phyloP scores from a whole-genome alignment of 1,140 invertebrate genomes.

The Atta cephalotes region DNA sequence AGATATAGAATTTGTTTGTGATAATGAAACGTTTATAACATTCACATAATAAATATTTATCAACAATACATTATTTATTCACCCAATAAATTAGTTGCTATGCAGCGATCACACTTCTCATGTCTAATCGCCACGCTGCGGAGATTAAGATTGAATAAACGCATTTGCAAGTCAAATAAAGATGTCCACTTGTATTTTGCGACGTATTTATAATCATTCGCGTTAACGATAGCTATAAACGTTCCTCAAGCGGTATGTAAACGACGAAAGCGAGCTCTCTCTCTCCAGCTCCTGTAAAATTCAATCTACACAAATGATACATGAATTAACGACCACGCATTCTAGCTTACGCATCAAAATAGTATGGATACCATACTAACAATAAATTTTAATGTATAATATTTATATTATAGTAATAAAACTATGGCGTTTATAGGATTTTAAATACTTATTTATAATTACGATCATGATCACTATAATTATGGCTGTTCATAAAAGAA shows the following conservation, averaged over 20 bases:
- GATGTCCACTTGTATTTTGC: slow-evolving; percentile 38
- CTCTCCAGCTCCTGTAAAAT: slow-evolving; percentile 19
- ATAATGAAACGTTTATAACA: background rate
- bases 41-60: slow-evolving; percentile 58
- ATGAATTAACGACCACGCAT: background rate
- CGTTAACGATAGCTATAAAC: slow-evolving; percentile 66
- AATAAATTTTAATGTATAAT: background rate
- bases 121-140: slow-evolving; percentile 46
- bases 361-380: background rate
- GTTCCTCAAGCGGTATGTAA: slow-evolving; percentile 11
- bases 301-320: slow-evolving; percentile 7
- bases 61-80: slow-evolving; percentile 39
- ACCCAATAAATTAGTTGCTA: slow-evolving; percentile 46
- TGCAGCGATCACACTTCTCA: slow-evolving; percentile 55
- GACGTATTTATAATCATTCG: slow-evolving; percentile 58
- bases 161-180: slow-evolving; percentile 73
- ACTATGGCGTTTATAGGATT: background rate
- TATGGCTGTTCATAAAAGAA: background rate
- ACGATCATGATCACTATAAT: background rate
- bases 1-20: background rate
- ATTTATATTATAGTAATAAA: slow-evolving; percentile 4
- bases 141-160: slow-evolving; percentile 58
- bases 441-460: background rate
- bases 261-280: background rate
- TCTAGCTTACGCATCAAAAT: background rate